phyloP scores from a whole-genome alignment of 2,797 vertebrate genomes.

The Epinephelus coioides region DNA sequence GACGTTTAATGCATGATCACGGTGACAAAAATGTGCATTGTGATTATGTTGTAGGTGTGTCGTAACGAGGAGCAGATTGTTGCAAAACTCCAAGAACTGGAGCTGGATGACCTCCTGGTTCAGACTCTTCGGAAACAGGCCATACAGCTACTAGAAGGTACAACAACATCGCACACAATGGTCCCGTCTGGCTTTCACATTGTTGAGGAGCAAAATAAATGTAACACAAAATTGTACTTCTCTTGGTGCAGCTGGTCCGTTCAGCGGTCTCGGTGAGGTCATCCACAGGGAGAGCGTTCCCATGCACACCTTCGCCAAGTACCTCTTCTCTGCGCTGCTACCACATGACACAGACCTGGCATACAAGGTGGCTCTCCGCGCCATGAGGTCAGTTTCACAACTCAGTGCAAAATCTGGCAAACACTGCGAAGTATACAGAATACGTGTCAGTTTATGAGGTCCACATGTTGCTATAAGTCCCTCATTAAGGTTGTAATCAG shows the following conservation, averaged over 20 bases:
- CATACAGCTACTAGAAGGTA: constrained; percentile 95
- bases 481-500: no score
- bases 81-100: constrained; percentile 93
- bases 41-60: constrained; percentile 85
- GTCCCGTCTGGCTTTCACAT: no score
- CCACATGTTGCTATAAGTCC: no score
- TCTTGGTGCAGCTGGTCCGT: constrained; percentile 90
- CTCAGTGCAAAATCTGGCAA: background rate
- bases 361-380: constrained; percentile 95
- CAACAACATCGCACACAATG: background rate
- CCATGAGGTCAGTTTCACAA: constrained; percentile 92
- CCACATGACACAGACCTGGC: constrained; percentile 96
- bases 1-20: background rate
- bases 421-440: background rate
- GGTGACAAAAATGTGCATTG: background rate
- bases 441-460: background rate
- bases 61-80: constrained; percentile 98
- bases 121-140: constrained; percentile 95
- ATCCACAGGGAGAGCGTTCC: constrained; percentile 98
- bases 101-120: constrained; percentile 93
- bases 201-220: background rate
- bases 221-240: background rate
- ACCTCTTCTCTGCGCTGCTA: constrained; percentile 96
- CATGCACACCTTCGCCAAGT: constrained; percentile 99
- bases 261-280: constrained; percentile 96